Percentiles rank a stretch among this genome's conserved stretches.
phyloP scores from a whole-genome alignment of 1,140 invertebrate genomes.

The Drosophila seguyi region DNA sequence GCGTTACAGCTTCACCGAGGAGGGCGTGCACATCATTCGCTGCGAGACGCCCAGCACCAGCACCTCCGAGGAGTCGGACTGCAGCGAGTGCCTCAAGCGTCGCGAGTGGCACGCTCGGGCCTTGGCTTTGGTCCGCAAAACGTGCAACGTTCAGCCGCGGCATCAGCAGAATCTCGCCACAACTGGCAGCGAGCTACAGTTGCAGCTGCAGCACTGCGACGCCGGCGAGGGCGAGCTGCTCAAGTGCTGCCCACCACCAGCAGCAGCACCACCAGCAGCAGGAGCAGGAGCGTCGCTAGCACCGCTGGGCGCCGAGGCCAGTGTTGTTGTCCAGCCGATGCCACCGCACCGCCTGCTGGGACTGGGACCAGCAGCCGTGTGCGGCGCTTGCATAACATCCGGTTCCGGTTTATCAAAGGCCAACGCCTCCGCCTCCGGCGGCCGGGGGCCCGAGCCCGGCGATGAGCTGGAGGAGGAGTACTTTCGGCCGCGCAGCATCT shows the following conservation, averaged over 20 bases:
- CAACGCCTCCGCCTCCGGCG: conserved; percentile 31
- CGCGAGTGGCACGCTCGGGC: conserved; percentile 84
- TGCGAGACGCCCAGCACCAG: conserved; percentile 83
- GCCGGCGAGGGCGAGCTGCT: conserved; percentile 82
- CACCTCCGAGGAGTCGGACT: conserved; percentile 84
- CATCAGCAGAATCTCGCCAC: conserved; percentile 26
- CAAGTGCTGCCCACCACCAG: conserved; percentile 79
- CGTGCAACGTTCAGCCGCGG: conserved; percentile 85
- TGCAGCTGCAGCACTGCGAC: conserved; percentile 72
- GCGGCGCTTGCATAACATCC: conserved; percentile 87
- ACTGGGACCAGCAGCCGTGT: conserved; percentile 88
- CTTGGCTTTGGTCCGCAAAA: conserved; percentile 79
- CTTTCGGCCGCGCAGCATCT: conserved; percentile 87
- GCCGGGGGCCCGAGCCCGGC: conserved; percentile 30
- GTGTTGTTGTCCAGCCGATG: conserved; percentile 84
- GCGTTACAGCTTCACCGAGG: conserved; percentile 89
- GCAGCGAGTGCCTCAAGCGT: conserved; percentile 83
- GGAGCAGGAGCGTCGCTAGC: neutral
- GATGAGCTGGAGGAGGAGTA: conserved; percentile 86
- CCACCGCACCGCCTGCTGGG: conserved; percentile 87
- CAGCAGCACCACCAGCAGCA: neutral
- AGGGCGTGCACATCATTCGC: conserved; percentile 87
- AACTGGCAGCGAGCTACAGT: conserved; percentile 58
- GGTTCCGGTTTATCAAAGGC: conserved; percentile 80
- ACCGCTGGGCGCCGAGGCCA: conserved; percentile 14